Evolutionary conservation across 2,113 vertebrate species (phyloP), one percentile per base, ranked within the genome.

Genomic region (Plotosus lineatus): DNA sequence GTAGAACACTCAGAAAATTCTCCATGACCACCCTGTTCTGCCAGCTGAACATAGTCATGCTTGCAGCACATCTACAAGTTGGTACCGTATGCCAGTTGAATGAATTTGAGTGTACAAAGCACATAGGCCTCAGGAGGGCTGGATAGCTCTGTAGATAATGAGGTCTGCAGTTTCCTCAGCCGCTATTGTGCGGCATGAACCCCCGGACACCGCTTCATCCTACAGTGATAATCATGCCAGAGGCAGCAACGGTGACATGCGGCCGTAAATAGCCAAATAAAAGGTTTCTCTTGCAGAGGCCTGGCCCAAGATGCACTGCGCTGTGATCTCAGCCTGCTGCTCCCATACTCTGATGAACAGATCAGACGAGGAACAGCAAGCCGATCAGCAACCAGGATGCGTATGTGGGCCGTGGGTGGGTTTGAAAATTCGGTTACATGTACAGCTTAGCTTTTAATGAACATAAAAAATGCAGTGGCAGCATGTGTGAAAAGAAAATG

Each of bases 201-300:
- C 81, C 79, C 75, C 73, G 79, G 81, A 83, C 77, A 55, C 71
- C 82, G 79, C 58, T 81, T 86, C 81, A 85, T 68, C 72, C 79
- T 84, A 61, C 82, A 79, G 63, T 72, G 69, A 83, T 83, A 84
- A 85, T 78, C 77, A 80, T 63, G 60, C 80, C 31, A 61, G 79
- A 81, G 72, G 83, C 75, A 78, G 79, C 75, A 65, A 26, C 77
- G 48, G 55, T 77, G 85, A 83, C 85, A 76, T 38, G 21, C 51
- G 42, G 77, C 83, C 78, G 80, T 85, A 86, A 86, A 86, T 83
- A 83, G 78, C 69, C 75, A 80, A 81, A 86, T 83, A 83, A 83
- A 86, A 78, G 81, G 79, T 55, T 65, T 79, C 81, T 83, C 78
- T 78, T 83, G 66, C 78, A 80, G 84, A 74, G 78, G 77, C 58